Evolutionary conservation across 64 coral and sea anemone species (phyloP), one percentile per base, ranked within the genome.

Genomic region (Stichodactyla helianthus): DNA sequence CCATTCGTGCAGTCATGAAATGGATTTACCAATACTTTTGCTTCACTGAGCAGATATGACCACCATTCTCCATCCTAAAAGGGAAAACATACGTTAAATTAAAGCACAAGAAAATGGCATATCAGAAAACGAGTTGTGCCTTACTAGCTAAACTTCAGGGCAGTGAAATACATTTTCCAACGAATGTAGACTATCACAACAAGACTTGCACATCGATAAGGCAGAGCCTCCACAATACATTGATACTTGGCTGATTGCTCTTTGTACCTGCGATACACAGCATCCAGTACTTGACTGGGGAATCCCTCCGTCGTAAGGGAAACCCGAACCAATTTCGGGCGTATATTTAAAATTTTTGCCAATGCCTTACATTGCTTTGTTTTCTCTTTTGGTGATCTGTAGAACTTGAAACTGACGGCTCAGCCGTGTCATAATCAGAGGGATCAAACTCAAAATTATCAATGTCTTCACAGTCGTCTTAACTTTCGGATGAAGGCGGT

Each of bases 21-120:
- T 55, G 82, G 82, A 84, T 84, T 84, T 84, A 82, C 50, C 17
- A 84, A 61, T 35, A n/a, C 82, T 84, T 84, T 50, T 84, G 6
- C 51, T 79, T 79, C 52, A 59, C n/a, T n/a, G n/a, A 59, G 6
- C 18, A 14, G 55, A 61, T 84, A 84, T 84, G 25, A 50, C 53
- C 58, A 10, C 82, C 82, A 84, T 31, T 50, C n/a, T 31, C 82
- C 82, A 84, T 84, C 27, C 82, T 84, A 59, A 28, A 84, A 59
- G 52, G 25, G 53, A 18, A 84, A 59, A 61, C 51, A 59, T n/a
- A 84, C 68, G 26, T 74, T 78, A 17, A 78, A 55, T 9, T 54
- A 20, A 64, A 64, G 61, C 12, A 70, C 64, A 70, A 70, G 10
- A 22, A 70, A 22, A n/a, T 22, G 10, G 22, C 4, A 50, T 51